Conservation (phyloP, 37 sponge, comb jelly and placozoan genomes). For the Halichondria panicea region DNA sequence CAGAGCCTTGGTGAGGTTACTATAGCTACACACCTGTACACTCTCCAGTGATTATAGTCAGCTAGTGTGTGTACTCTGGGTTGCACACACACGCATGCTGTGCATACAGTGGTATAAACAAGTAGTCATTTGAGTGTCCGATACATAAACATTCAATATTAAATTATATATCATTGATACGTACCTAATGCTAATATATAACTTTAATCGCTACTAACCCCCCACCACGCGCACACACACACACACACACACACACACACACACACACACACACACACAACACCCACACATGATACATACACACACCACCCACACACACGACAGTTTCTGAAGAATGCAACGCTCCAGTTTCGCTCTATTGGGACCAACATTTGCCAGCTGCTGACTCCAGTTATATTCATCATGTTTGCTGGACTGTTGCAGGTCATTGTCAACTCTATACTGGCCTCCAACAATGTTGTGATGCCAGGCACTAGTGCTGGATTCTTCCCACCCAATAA, state of each 20-base stretch:
- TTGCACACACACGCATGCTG: too few species aligned
- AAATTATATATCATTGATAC: too few species aligned
- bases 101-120: too few species aligned
- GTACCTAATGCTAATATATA: too few species aligned
- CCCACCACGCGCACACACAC: too few species aligned
- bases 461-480: slow-evolving; percentile 49
- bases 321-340: slow-evolving; percentile 74
- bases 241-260: slow-evolving; percentile 14
- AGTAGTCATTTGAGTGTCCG: too few species aligned
- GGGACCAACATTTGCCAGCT: slow-evolving; percentile 73
- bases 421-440: slow-evolving; percentile 66
- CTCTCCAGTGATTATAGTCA: too few species aligned
- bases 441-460: slow-evolving; percentile 3
- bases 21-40: too few species aligned
- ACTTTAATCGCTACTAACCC: too few species aligned
- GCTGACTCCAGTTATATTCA: slow-evolving; percentile 62
- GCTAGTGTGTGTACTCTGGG: too few species aligned
- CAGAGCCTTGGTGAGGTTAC: background rate
- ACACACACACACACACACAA: slow-evolving; percentile 15
- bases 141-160: too few species aligned
- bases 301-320: background rate
- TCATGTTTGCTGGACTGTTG: slow-evolving; percentile 69
- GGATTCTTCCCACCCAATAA: slow-evolving; percentile 36
- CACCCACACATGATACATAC: background rate
- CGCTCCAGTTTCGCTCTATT: slow-evolving; percentile 54